Evolutionary conservation across 2,888 invertebrate species (phyloP).

Genomic region (Megastigmus dorsalis): DNA sequence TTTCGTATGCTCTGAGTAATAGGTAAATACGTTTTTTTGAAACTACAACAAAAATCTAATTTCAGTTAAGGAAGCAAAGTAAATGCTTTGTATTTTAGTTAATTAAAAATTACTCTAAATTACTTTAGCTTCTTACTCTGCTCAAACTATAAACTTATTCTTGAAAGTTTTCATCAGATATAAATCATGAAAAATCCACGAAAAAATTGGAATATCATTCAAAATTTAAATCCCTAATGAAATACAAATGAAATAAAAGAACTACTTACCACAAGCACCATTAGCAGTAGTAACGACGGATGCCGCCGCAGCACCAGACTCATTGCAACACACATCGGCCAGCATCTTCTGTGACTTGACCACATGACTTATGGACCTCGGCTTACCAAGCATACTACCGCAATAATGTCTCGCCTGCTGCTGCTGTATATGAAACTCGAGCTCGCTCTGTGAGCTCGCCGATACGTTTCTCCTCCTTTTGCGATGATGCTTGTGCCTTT

Average conservation of each 20-base stretch:
- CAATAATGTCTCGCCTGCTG: conserved; percentile 72
- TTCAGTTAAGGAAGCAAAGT: too few species aligned
- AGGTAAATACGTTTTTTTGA: too few species aligned
- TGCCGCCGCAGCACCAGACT: conserved; percentile 59
- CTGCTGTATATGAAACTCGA: conserved; percentile 71
- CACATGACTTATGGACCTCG: conserved; percentile 70
- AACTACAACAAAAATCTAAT: too few species aligned
- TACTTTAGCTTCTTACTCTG: too few species aligned
- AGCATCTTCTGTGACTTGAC: conserved; percentile 72
- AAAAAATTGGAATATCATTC: too few species aligned
- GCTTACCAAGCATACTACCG: conserved; percentile 61
- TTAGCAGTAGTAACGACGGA: conserved; percentile 70
- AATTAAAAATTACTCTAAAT: too few species aligned
- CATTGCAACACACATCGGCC: conserved; percentile 70
- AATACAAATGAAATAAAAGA: not conserved
- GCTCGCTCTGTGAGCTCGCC: conserved; percentile 74
- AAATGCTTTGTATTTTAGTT: too few species aligned
- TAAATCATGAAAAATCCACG: too few species aligned
- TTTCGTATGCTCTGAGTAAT: too few species aligned
- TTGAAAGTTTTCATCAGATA: too few species aligned
- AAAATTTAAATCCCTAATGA: not conserved
- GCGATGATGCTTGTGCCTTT: conserved; percentile 73
- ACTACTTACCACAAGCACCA: conserved; percentile 71
- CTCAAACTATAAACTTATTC: too few species aligned
- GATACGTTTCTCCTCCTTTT: conserved; percentile 75